These are phyloP conservation scores for Coregonus sp. DNA, from an alignment of 2,797 vertebrate species.

Conservation along the genomic window DNA sequence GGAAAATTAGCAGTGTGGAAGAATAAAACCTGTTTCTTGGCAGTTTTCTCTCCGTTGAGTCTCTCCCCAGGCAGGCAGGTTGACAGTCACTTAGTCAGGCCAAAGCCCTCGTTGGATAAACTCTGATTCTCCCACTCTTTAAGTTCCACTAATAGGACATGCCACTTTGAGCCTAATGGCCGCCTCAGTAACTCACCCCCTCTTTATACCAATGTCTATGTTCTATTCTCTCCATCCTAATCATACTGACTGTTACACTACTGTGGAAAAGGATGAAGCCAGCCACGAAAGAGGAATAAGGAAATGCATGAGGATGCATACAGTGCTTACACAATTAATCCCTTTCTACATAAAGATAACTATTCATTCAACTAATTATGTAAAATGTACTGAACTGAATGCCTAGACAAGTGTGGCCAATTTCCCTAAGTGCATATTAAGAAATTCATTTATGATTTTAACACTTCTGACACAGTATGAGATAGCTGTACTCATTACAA, in stretches of 20 bases:
- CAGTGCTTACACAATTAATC: no score
- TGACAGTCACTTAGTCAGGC: slow-evolving; percentile 27
- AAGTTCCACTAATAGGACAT: slow-evolving; percentile 12
- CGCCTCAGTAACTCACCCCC: not conserved
- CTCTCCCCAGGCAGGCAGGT: slow-evolving; percentile 10
- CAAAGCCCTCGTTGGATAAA: slow-evolving; percentile 30
- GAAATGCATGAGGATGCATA: not conserved
- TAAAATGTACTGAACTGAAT: no score
- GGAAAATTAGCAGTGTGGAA: slow-evolving; percentile 27
- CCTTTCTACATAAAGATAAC: no score
- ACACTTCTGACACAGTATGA: not conserved
- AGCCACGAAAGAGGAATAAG: not conserved
- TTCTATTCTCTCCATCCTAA: not conserved
- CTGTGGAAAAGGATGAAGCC: not conserved
- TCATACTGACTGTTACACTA: not conserved
- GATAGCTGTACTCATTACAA: not conserved
- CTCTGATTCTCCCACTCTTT: not conserved
- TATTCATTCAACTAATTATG: no score
- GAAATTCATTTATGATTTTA: not conserved
- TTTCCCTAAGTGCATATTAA: not conserved
- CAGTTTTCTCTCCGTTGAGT: slow-evolving; percentile 3
- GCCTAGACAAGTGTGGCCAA: not conserved
- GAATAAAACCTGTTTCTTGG: slow-evolving; percentile 25
- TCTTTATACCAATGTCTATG: not conserved
- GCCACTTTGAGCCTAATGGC: slow-evolving; percentile 11